Conservation (phyloP, 2,888 invertebrate species). For the Drosophila melanosoma region DNA sequence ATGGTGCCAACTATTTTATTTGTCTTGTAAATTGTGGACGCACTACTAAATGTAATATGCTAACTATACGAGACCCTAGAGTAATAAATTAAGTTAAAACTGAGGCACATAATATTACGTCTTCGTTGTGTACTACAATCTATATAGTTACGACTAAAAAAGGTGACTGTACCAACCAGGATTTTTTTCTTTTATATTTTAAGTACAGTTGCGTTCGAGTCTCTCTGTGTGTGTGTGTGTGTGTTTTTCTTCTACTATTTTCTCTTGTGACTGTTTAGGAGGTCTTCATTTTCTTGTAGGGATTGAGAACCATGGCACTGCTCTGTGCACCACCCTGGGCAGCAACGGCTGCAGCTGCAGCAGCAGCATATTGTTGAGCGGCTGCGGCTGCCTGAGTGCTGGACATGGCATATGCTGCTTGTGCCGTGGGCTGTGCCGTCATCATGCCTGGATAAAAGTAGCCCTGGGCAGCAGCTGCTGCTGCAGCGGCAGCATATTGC, state of each 20-base stretch:
- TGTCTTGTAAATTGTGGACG: constrained; percentile 5
- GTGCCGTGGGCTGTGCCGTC: constrained; percentile 60
- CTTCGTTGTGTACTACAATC: constrained; percentile 54
- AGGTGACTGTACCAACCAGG: constrained; percentile 42
- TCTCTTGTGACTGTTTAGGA: constrained; percentile 82
- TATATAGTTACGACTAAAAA: constrained; percentile 30
- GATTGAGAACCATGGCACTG: constrained; percentile 88
- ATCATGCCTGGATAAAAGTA: constrained; percentile 86
- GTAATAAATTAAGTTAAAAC: constrained; percentile 60
- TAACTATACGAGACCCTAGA: constrained; percentile 43
- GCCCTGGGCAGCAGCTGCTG: constrained; percentile 74
- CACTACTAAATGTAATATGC: constrained; percentile 35
- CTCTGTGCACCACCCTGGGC: constrained; percentile 66
- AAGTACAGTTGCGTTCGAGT: constrained; percentile 63
- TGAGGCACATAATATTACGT: constrained; percentile 75
- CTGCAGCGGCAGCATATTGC: constrained; percentile 35
- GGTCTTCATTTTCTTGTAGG: constrained; percentile 96
- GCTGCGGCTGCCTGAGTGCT: constrained; percentile 77
- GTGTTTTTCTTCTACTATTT: background rate
- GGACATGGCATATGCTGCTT: constrained; percentile 82
- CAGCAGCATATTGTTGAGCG: constrained; percentile 70
- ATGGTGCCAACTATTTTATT: constrained; percentile 26
- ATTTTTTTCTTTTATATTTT: constrained; percentile 18
- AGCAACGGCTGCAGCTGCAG: constrained; percentile 74
- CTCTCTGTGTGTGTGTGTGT: constrained; percentile 13